Conservation (phyloP, 2,113 vertebrate species). For the Tachycineta bicolor region DNA sequence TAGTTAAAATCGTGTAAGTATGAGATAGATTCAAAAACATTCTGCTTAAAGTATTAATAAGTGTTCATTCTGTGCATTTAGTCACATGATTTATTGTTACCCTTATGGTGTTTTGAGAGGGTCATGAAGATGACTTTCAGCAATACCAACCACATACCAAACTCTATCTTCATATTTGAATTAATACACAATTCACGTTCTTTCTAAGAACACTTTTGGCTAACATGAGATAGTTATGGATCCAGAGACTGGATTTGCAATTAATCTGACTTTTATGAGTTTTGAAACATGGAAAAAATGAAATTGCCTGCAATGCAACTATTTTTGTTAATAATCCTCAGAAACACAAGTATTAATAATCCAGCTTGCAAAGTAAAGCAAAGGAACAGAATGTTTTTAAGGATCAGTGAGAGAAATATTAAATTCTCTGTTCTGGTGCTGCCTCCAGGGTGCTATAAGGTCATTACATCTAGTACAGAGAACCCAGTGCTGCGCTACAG, state of each 20-base stretch:
- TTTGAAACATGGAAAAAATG: neutral
- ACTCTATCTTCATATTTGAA: neutral
- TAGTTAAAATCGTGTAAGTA: neutral
- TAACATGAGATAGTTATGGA: neutral
- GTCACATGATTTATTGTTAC: neutral
- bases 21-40: neutral
- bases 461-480: neutral
- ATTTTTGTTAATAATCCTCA: neutral
- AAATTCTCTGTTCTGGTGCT: neutral
- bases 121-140: neutral
- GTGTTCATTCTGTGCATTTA: conserved; percentile 4
- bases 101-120: neutral
- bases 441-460: neutral
- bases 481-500: neutral
- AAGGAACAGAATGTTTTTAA: neutral
- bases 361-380: neutral
- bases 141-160: neutral
- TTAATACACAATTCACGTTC: neutral
- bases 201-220: neutral
- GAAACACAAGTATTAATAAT: neutral
- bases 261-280: neutral
- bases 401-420: neutral
- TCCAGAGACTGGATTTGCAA: neutral
- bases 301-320: neutral
- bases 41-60: neutral